Percentiles rank a stretch among this genome's conserved stretches.
Conservation (phyloP, 2,888 invertebrate species). For the Adelognathus sp. region DNA sequence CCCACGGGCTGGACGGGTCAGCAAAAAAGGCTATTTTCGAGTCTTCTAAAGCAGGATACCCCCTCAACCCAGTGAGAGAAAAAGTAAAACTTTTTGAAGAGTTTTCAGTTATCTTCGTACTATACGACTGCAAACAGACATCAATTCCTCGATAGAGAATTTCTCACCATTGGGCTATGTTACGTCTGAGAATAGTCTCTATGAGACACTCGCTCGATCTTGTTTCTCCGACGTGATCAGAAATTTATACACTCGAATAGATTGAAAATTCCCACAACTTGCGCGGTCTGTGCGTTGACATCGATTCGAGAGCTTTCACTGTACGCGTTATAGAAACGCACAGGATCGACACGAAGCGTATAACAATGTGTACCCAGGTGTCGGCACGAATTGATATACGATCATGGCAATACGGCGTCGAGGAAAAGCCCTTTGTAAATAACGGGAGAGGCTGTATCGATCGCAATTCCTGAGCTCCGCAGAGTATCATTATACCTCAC, state of each 20-base stretch:
- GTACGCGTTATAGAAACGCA: not conserved
- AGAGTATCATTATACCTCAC: not conserved
- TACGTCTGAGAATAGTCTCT: not conserved
- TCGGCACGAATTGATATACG: conserved; percentile 30
- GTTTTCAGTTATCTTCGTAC: too few species aligned
- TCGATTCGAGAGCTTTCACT: not conserved
- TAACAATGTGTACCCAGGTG: conserved; percentile 10
- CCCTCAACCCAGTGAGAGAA: too few species aligned
- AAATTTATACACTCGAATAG: not conserved
- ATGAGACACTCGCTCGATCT: not conserved
- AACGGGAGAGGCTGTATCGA: conserved; percentile 19
- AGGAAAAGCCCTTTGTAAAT: conserved; percentile 28
- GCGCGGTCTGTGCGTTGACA: not conserved
- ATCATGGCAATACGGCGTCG: not conserved
- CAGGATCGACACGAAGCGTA: not conserved
- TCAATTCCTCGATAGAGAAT: not conserved
- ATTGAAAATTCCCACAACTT: not conserved
- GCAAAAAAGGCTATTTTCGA: too few species aligned
- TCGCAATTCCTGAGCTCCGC: conserved; percentile 36
- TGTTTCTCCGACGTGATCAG: not conserved
- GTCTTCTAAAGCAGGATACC: too few species aligned
- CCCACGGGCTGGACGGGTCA: too few species aligned
- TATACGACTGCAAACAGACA: too few species aligned
- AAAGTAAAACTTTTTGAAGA: too few species aligned
- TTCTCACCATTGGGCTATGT: not conserved